A percentile compares a stretch with the other conserved stretches of the same genome.
Evolutionary conservation across 2,797 vertebrate genomes (phyloP).

Genomic region (Perodicticus potto): DNA sequence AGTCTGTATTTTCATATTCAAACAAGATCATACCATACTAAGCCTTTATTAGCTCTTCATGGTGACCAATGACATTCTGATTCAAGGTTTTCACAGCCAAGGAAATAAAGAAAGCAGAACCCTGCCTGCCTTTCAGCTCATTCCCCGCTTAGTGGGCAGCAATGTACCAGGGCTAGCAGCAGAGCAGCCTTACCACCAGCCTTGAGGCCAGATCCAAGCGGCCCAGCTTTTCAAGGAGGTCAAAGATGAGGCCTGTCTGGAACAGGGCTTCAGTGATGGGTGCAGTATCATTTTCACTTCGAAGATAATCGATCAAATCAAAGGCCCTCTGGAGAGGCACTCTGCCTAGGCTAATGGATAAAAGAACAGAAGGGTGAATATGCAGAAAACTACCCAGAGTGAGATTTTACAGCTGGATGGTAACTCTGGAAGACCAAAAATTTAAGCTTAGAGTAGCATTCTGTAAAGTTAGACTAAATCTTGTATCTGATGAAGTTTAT

Average conservation of each 20-base stretch:
- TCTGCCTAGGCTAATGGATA: slow-evolving; percentile 91
- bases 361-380: slow-evolving; percentile 73
- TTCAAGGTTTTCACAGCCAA: slow-evolving; percentile 39
- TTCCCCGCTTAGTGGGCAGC: neutral
- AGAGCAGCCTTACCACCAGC: slow-evolving; percentile 89
- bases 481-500: slow-evolving; percentile 18
- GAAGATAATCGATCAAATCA: slow-evolving; percentile 90
- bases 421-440: slow-evolving; percentile 25
- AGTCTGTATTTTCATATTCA: slow-evolving; percentile 35
- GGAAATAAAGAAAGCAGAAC: slow-evolving; percentile 47
- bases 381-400: neutral
- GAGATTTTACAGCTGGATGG: neutral
- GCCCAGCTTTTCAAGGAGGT: slow-evolving; percentile 92
- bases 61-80: slow-evolving; percentile 1
- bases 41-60: slow-evolving; percentile 28
- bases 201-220: slow-evolving; percentile 86
- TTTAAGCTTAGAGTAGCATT: slow-evolving; percentile 41
- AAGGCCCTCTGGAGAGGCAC: slow-evolving; percentile 91
- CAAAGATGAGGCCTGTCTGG: slow-evolving; percentile 91
- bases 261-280: slow-evolving; percentile 93
- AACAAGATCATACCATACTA: slow-evolving; percentile 31
- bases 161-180: neutral
- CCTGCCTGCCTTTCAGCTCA: neutral
- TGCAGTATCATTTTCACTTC: slow-evolving; percentile 90
- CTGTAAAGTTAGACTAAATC: slow-evolving; percentile 26